These are phyloP conservation scores for Acanthosepion pharaonis DNA, from an alignment of 2,888 invertebrate genomes.

Conservation along the genomic window DNA sequence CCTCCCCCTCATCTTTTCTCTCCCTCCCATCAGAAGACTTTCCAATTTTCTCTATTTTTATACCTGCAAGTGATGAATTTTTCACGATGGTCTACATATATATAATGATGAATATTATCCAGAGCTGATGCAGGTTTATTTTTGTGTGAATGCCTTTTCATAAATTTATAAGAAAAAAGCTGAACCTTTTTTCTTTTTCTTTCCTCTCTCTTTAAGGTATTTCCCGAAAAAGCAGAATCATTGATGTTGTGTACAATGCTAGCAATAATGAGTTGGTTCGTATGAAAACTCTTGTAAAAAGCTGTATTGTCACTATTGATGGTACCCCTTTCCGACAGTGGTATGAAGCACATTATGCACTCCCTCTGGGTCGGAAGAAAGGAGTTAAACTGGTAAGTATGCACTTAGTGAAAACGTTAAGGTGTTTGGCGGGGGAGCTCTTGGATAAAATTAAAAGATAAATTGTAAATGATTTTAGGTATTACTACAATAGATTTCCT, in stretches of 20 bases:
- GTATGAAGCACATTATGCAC: slow-evolving; percentile 97
- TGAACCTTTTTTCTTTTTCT: not conserved
- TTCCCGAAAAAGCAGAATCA: slow-evolving; percentile 96
- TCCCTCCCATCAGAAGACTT: too few species aligned
- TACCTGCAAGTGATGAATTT: not conserved
- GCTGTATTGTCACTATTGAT: slow-evolving; percentile 96
- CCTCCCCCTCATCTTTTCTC: too few species aligned
- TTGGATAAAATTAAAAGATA: too few species aligned
- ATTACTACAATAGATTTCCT: too few species aligned
- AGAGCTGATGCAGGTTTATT: slow-evolving; percentile 6
- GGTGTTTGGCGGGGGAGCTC: too few species aligned
- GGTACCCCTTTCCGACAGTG: slow-evolving; percentile 99
- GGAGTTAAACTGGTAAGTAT: slow-evolving; percentile 84
- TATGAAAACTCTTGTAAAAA: slow-evolving; percentile 99
- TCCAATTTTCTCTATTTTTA: not conserved
- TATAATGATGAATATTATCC: not conserved
- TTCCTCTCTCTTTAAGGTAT: slow-evolving; percentile 78
- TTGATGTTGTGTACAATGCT: slow-evolving; percentile 99
- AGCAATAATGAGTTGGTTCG: slow-evolving; percentile 99
- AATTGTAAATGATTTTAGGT: too few species aligned
- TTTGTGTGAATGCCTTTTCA: too few species aligned
- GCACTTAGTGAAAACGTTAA: slow-evolving; percentile 64
- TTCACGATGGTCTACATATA: slow-evolving; percentile 43
- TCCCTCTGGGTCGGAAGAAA: slow-evolving; percentile 97
- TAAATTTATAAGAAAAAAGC: not conserved